Evolutionary conservation across 1,140 invertebrate species (phyloP), one percentile per base, ranked within the genome.

Genomic region (Euglossa dilemma): DNA sequence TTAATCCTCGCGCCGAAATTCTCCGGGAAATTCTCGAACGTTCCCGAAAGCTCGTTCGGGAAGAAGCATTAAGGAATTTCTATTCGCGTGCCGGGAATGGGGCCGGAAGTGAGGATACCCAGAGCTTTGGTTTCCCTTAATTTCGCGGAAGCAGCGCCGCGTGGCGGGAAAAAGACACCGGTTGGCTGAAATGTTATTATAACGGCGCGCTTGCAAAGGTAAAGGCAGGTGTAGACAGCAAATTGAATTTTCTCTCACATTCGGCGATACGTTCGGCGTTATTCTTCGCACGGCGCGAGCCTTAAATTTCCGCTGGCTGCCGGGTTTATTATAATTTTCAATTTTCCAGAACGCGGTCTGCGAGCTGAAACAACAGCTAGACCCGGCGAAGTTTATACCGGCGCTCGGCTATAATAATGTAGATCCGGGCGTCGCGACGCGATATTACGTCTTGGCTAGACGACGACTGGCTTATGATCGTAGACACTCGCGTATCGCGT

Each of bases 391-490:
- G n/a, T 71, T 66, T 77, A 66, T 77, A 66, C 43, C 72, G n/a
- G 16, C 20, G 14, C 75, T 56, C 25, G 50, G 25, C 50, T 36
- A 36, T 36, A 36, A 56, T 77, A 77, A 66, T 67, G 47, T 45
- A 50, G 43, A 56, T 25, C 18, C 45, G 77, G 77, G 56, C 77
- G 66, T 50, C 66, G 74, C 75, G 76, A 50, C 66, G 57, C 76
- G 73, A 81, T 63, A 75, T 88, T 80, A 76, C 69, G 77, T 80
- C 78, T 71, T 73, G 77, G 43, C 63, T 87, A 87, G 64, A 76
- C 79, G 70, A 66, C 64, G 36, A 47, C 67, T 61, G 63, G 80
- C 84, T 87, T 87, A 85, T 69, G 80, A 89, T 83, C 85, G 71
- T 54, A 72, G 82, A 83, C 81, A 84, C 77, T 63, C 80, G 81